Evolutionary conservation across 2,113 vertebrate genomes (phyloP), one percentile per base, ranked within the genome.

Genomic region (Chunga burmeisteri): DNA sequence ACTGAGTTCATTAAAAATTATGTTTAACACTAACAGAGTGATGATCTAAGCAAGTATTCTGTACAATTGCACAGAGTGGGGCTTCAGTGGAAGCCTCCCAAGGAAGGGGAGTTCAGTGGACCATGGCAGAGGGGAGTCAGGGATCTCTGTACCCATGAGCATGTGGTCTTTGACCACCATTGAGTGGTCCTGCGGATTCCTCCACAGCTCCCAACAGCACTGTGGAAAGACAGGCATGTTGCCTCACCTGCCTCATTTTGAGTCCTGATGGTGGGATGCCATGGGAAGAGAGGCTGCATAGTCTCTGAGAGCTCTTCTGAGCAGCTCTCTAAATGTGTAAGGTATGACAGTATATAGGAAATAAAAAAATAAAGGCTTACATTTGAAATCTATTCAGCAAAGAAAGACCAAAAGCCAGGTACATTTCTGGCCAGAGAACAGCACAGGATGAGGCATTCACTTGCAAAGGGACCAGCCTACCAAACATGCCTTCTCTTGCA

Each of bases 81-180:
- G 13, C 50, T 83, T 83, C 13, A 15, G 30, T 19, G 40, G 14
- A 73, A 49, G 44, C 30, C 5, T 78, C 46, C 34, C 42, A n/a
- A 9, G 47, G 42, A 79, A 47, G 12, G 6, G 11, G 34, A 63
- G 16, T 38, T 92, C 25, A 13, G 16, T 1, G 6, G 21, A 23
- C 27, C 16, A 3, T 0, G 3, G 50, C 42, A 67, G 27, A 42
- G 27, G 8, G 11, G 22, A 21, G 17, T 26, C n/a, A 9, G 22
- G 42, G 38, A 36, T 49, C 20, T 72, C 27, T 6, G 1, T 49
- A 29, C 13, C 12, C 30, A 3, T 10, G 53, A 59, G 17, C 32
- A 23, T 3, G 1, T 22, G n/a, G 34, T 42, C 6, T 78, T 22
- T 46, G 53, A 19, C 21, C 6, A 8, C 14, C 20, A 4, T 0